Base-by-base conservation (phyloP, 2,888 invertebrate species). In the Phrixothrix hirtus region DNA sequence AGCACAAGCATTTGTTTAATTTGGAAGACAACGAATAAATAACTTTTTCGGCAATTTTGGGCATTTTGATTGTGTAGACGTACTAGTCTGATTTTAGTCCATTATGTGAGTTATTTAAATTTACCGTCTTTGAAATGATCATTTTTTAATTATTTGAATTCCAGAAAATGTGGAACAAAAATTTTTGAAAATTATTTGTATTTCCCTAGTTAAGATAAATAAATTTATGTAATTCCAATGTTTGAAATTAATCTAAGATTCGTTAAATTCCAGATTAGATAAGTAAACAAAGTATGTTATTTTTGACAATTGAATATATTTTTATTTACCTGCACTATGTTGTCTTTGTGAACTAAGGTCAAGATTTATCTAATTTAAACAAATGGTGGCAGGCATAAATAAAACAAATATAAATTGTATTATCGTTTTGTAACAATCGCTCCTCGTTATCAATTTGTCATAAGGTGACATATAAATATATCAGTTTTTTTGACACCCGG, bases 401-500 rank as follows among this genome's bases (percentile, higher is more conserved):
- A 21, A 7, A 21, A 7, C 21, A 3, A 21, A 21, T 7, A 21
- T 7, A 5, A 10, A 10, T 4, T 29, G 2, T 29, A 9, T 29
- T 29, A 11, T 29, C 11, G 9, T 3, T 2, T 37, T 14, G 16
- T 21, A 26, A 37, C 29, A 37, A 45, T 45, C 36, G 16, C 9
- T 10, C 16, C n/a, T 27, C 16, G 17, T 26, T 17, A 16, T 14
- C 13, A 38, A 41, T 41, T 48, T 48, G 32, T 48, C 47, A 48
- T 32, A 41, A 48, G 47, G 47, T 48, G 47, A 48, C 47, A 48
- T 32, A 43, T 32, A 43, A 48, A 48, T 41, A 34, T 39, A 48
- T 48, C 47, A 34, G 12, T 35, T 41, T 43, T 21, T 34, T 14
- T 26, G 47, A 34, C 30, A 41, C 27, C 9, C 14, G 17, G 38